A percentile compares a stretch with the other conserved stretches of the same genome.
Evolutionary conservation across 2,113 vertebrate genomes (phyloP).

Genomic region (Passer montanus): DNA sequence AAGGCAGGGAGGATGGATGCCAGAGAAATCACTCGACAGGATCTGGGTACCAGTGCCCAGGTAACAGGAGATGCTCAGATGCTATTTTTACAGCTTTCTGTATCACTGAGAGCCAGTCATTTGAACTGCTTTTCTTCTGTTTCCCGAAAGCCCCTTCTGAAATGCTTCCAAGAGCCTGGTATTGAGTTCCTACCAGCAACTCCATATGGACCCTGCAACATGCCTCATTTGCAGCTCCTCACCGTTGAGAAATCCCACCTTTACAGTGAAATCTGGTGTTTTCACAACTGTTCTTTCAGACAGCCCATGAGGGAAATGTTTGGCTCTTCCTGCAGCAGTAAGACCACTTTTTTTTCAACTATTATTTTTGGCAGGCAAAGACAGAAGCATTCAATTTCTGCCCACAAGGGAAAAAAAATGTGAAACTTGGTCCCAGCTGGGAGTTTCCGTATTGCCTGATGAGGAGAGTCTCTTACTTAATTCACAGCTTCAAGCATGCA

Average conservation of each 20-base stretch:
- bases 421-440: conserved; percentile 11
- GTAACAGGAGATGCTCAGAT: conserved; percentile 23
- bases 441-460: neutral
- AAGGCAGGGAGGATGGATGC: neutral
- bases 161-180: conserved; percentile 12
- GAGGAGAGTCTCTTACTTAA: neutral
- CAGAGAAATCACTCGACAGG: neutral
- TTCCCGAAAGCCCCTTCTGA: neutral
- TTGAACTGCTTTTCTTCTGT: neutral
- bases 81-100: neutral
- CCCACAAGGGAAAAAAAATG: conserved; percentile 3
- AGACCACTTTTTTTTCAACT: neutral
- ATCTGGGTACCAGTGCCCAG: neutral
- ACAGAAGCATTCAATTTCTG: conserved; percentile 8
- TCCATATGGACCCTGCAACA: conserved; percentile 49
- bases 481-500: neutral
- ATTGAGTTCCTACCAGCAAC: conserved; percentile 34
- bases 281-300: conserved; percentile 50
- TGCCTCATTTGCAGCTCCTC: conserved; percentile 42
- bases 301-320: conserved; percentile 1
- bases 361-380: conserved; percentile 42
- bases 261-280: conserved; percentile 56
- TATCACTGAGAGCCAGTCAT: conserved; percentile 5
- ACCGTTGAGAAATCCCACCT: conserved; percentile 38
- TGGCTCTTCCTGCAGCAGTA: conserved; percentile 26